Base-by-base conservation (phyloP, 2,113 vertebrate species). In the Formicarius rufipectus region DNA sequence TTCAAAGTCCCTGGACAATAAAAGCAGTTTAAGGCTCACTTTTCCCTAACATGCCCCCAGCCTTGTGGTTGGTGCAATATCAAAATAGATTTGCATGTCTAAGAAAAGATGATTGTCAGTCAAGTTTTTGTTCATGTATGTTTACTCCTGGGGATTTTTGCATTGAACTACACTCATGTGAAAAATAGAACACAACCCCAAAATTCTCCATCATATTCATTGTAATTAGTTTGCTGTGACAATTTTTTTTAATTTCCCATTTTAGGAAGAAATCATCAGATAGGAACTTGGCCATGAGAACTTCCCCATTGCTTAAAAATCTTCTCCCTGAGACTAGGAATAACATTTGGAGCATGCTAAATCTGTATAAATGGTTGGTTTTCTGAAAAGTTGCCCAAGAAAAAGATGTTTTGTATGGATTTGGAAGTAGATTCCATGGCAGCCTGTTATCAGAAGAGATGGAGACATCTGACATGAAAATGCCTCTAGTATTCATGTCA, bases 51-150 rank as follows among this genome's bases (percentile, higher is more conserved):
- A 14, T 27, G 9, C 22, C 28, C 31, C 2, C 23, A 55, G 13
- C 16, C 8, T 78, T 71, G 35, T 67, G 23, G 18, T 59, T 30
- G 14, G 25, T 42, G 15, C 25, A 23, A 22, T 84, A 47, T 45
- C 15, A 58, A 80, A 69, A 10, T 23, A 67, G 33, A 84, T 80
- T 47, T 83, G 28, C 16, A 58, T 6, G 1, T 40, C 68, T 85
- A 39, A 76, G 64, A 25, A 79, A 60, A 91, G 9, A 23, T 24
- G 7, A 50, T 17, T 56, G 35, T 50, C 30, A 68, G 33, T 56
- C 8, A 33, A 0, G 2, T 2, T 0, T 20, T 7, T 49, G 17
- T 47, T 47, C 58, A 50, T 59, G 27, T 79, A 55, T 35, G 31
- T 80, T 47, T 78, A 24, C 6, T 44, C 9, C 31, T 1, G 1